Base-by-base conservation (phyloP, 2,888 invertebrate genomes). In the Phortica magna region DNA sequence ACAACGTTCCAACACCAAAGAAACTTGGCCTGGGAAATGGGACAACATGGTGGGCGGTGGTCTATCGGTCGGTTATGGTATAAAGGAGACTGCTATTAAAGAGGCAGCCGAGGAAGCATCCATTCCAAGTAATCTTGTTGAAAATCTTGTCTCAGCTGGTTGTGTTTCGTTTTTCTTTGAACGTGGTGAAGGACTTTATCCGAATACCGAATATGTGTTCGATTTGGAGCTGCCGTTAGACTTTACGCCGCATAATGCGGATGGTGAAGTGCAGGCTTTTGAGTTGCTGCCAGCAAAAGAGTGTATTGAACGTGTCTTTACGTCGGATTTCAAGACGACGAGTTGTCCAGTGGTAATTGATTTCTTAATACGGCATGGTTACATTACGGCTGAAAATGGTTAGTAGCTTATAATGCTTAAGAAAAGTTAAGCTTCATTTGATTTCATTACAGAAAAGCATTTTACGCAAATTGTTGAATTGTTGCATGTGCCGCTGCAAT, bases 1-100 rank as follows among this genome's bases (percentile, higher is more conserved):
- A 91, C 96, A 96, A 90, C 94, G 98, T 87, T 96, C 98, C 82
- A 94, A 95, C 79, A 97, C 96, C 73, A 98, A 98, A 93, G 97
- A 97, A 92, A 98, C 98, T 59, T 98, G 98, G 96, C 98, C 98
- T 78, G 97, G 95, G 59, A 97, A 96, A 92, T 96, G 97, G 95
- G 98, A 98, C 91, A 98, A 98, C 90, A 97, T 98, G 95, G 98
- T 98, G 57, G 97, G 97, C 82, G 98, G 98, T 74, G 98, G 98
- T 4, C 91, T 98, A 73, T 96, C 97, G 41, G 97, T 97, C 64
- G 98, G 98, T 17, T 96, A 95, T 92, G 96, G 96, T 67, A 95
- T 98, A 78, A 93, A 96, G 84, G 97, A 98, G 92, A 98, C 98
- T 73, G 97, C 97, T 53, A 94, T 96, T 83, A 98, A 98, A 91